Conservation (phyloP, 2,113 vertebrate species). For the Protobothrops mucrosquamatus region DNA sequence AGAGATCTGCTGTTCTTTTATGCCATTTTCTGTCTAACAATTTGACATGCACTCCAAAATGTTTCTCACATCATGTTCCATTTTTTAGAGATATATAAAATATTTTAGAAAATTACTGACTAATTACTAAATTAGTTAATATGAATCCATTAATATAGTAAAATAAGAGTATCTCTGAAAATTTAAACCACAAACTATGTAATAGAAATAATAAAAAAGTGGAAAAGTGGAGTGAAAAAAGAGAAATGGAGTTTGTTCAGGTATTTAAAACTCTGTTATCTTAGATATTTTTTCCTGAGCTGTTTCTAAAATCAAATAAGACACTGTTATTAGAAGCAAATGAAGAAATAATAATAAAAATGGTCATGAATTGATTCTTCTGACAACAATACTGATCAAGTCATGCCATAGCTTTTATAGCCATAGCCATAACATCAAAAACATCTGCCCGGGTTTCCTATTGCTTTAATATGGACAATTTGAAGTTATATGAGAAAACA, state of each 20-base stretch:
- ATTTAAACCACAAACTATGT: conserved; percentile 38
- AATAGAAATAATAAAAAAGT: conserved; percentile 17
- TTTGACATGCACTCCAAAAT: background rate
- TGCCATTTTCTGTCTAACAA: background rate
- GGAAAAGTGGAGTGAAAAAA: conserved; percentile 34
- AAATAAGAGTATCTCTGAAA: background rate
- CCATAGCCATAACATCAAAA: background rate
- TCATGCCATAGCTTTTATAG: background rate
- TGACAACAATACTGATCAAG: background rate
- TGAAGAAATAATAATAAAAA: conserved; percentile 30
- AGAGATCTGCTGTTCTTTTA: background rate
- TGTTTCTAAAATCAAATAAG: conserved; percentile 48
- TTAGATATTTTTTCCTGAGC: conserved; percentile 60
- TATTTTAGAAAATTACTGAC: background rate
- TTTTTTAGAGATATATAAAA: background rate
- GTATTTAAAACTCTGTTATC: conserved; percentile 68
- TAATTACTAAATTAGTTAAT: background rate
- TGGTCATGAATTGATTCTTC: too few species aligned
- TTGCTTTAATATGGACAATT: too few species aligned
- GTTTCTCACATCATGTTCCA: background rate
- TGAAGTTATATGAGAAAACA: too few species aligned
- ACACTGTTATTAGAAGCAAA: conserved; percentile 38
- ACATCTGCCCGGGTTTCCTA: background rate
- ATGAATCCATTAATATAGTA: background rate
- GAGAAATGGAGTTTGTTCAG: conserved; percentile 47